A percentile compares a stretch with the other conserved stretches of the same genome.
Conservation (phyloP, 2,113 vertebrate species). For the Oreochromis tanganicae region DNA sequence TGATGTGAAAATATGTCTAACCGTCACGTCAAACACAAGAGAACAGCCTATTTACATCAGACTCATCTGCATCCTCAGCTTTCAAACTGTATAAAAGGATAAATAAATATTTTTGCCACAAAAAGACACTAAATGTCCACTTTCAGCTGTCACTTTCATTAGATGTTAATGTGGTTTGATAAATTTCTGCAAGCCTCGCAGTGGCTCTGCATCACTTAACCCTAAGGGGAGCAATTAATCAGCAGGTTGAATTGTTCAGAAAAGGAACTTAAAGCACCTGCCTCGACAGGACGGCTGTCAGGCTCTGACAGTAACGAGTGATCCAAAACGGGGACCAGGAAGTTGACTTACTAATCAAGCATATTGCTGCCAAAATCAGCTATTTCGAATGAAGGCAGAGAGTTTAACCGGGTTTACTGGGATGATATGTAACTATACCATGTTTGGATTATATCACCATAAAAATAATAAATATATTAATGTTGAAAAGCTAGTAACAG, state of each 20-base stretch:
- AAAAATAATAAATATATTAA: not conserved
- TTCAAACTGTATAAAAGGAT: not conserved
- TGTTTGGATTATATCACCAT: not conserved
- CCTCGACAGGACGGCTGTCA: slow-evolving; percentile 41
- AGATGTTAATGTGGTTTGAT: slow-evolving; percentile 24
- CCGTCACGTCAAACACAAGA: slow-evolving; percentile 1
- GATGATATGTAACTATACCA: not conserved
- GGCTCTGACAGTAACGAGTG: slow-evolving; percentile 15
- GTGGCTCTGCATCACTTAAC: slow-evolving; percentile 17
- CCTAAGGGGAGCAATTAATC: slow-evolving; percentile 60
- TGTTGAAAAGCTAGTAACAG: not conserved
- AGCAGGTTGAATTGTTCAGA: slow-evolving; percentile 56
- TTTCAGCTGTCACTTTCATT: not conserved
- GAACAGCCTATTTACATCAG: not conserved
- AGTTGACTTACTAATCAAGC: slow-evolving; percentile 22
- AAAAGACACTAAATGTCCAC: not conserved
- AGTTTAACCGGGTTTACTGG: not conserved
- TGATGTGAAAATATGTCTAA: slow-evolving; percentile 12
- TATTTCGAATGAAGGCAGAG: slow-evolving; percentile 3
- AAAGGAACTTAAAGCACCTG: slow-evolving; percentile 63
- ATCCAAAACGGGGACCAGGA: slow-evolving; percentile 32
- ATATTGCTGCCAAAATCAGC: slow-evolving; percentile 35
- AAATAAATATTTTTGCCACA: not conserved
- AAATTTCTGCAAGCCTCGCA: slow-evolving; percentile 11
- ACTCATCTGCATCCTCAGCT: not conserved